Base-by-base conservation (phyloP, 1,140 invertebrate genomes). In the Gonatopus flavifemur region DNA sequence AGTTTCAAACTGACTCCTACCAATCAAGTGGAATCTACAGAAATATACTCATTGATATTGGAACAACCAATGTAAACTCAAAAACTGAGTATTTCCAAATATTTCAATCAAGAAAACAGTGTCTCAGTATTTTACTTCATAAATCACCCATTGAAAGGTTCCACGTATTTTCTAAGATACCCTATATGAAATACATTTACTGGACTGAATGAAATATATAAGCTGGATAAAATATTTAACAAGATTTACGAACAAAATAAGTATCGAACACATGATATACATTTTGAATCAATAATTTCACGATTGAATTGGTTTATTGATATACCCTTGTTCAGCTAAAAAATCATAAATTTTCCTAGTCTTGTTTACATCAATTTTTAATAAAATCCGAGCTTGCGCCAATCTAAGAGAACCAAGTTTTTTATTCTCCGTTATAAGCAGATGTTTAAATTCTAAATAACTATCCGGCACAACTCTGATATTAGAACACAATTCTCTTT, bases 351-450 rank as follows among this genome's bases (percentile, higher is more conserved):
- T 83, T 71, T 91, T 91, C 44, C 91, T 83, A 2, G 92, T 96
- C 77, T 95, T 95, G 74, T 96, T 96, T 1, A 96, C 93, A 82
- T 95, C 93, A 51, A 95, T 95, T 76, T 94, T 95, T 9, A 95
- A 83, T 6, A 94, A 77, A 22, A 81, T 80, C 35, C 93, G 79
- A 0, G 93, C 93, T 67, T 92, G 88, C 15, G 89, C 83, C 18
- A 96, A 76, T 49, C 84, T 82, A 7, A 96, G 71, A 55, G 77
- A 81, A 2, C 86, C 88, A 40, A 82, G 78, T 62, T 88, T 90
- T 45, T 85, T 81, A 71, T 89, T 90, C 66, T 94, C 91, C 1
- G 78, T 68, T 18, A 91, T 83, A 6, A 96, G 70, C 32, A 87
- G 74, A 6, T 83, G 79, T 55, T 90, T 89, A 59, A 91, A 88